Evolutionary conservation across 2,888 invertebrate genomes (phyloP), one percentile per base, ranked within the genome.

Genomic region (Cryptocheilus praepositus): DNA sequence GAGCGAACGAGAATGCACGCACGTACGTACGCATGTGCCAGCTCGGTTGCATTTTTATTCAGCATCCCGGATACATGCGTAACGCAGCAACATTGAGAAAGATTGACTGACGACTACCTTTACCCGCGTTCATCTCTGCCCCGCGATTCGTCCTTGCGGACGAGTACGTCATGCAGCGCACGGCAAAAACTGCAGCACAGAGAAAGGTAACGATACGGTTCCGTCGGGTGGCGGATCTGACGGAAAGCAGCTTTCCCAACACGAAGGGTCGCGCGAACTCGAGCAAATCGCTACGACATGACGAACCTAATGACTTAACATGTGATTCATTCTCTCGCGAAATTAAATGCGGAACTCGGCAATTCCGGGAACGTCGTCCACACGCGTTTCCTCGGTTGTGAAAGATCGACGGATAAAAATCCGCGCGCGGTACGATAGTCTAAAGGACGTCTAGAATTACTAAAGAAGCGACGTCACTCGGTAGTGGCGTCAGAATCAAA

Each of bases 131-230:
- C 53, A 63, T 67, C 49, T 46, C 44, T 51, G 45, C 45, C 45
- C 16, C n/a, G 58, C 64, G 46, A 58, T 58, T 51, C 55, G 67
- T 67, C 51, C 64, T 67, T 67, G 67, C 59, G 51, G 45, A 0
- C 44, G 36, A 51, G 51, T 51, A 52, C 54, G 46, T 59, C 22
- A 49, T 61, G 16, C 63, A 56, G 18, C 8, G 21, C 51, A 43
- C n/a, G n/a, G 28, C 5, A 45, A 18, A 18, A 62, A 44, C 44
- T 44, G 25, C 13, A 21, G 51, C 18, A 51, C 49, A 55, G 45
- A 64, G 36, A 45, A 13, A 64, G 28, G 18, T 16, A 11, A 19
- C 3, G 36, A 61, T 5, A n/a, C 21, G 43, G 11, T 19, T 15
- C 5, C 16, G 16, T n/a, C 8, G 51, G 8, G 63, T 1, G 16